A percentile compares a stretch with the other conserved stretches of the same genome.
Evolutionary conservation across 2,888 invertebrate genomes (phyloP).

Genomic region (Morpho deidamia): DNA sequence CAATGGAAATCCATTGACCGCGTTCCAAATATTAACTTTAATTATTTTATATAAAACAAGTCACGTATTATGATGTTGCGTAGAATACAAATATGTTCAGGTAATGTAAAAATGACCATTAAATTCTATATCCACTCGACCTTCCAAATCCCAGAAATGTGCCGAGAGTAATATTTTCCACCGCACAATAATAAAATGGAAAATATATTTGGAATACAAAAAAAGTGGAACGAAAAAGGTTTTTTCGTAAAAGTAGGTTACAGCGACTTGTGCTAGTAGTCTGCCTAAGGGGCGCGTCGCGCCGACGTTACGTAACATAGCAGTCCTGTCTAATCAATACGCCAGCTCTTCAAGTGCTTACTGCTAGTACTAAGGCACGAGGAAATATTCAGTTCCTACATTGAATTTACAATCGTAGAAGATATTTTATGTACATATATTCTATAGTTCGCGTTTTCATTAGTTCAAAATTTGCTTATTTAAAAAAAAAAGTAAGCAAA

Average conservation of each 20-base stretch:
- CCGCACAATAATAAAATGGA: constrained; percentile 4
- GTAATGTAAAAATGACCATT: not conserved
- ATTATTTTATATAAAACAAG: no score
- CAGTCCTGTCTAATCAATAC: constrained; percentile 71
- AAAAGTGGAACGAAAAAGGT: constrained; percentile 14
- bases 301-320: constrained; percentile 60
- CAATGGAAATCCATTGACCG: no score
- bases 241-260: constrained; percentile 31
- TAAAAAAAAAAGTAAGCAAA: no score
- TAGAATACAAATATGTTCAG: no score
- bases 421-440: no score
- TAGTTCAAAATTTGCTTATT: no score
- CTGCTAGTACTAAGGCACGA: constrained; percentile 38
- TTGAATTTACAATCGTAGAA: no score
- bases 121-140: not conserved
- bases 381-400: no score
- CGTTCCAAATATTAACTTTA: no score
- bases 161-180: not conserved
- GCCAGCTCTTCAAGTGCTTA: constrained; percentile 55
- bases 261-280: constrained; percentile 33
- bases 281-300: constrained; percentile 48
- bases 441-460: no score
- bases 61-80: no score
- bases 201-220: constrained; percentile 4
- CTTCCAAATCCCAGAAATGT: not conserved